These are phyloP conservation scores for Aphelenchoides fujianensis DNA, from an alignment of 1,140 invertebrate genomes.

Conservation along the genomic window DNA sequence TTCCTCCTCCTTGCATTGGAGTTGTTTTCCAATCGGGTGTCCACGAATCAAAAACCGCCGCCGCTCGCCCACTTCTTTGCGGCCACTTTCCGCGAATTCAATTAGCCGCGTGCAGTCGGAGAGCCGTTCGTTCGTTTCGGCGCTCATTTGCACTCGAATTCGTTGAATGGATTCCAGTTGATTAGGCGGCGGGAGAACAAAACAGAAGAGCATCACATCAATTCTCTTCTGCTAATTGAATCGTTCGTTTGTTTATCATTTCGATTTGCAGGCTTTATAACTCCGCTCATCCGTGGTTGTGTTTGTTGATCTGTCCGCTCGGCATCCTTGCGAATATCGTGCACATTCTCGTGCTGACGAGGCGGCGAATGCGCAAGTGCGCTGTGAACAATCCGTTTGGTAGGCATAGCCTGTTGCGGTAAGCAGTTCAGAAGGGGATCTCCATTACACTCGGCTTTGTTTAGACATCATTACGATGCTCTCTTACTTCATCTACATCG, in stretches of 20 bases:
- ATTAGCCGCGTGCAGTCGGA: neutral
- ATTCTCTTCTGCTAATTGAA: too few relatives aligned
- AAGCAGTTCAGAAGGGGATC: too few relatives aligned
- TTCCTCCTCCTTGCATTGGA: constrained; percentile 12
- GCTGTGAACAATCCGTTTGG: constrained; percentile 47
- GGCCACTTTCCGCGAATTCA: neutral
- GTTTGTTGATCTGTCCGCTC: constrained; percentile 47
- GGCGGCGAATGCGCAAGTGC: constrained; percentile 49
- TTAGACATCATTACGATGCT: constrained; percentile 50
- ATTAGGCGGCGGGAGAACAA: too few relatives aligned
- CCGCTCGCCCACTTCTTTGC: neutral
- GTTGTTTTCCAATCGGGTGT: constrained; percentile 21
- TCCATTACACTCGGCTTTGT: constrained; percentile 52
- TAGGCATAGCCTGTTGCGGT: constrained; percentile 38
- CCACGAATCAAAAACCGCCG: constrained; percentile 3
- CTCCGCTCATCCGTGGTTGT: constrained; percentile 44
- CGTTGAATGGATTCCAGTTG: too few relatives aligned
- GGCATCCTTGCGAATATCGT: constrained; percentile 52
- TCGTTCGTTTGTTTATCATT: too few relatives aligned
- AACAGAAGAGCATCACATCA: too few relatives aligned
- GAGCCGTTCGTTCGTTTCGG: too few relatives aligned
- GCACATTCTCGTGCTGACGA: constrained; percentile 49
- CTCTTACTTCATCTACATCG: constrained; percentile 50
- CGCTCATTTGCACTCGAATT: too few relatives aligned
- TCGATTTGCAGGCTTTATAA: constrained; percentile 44